Base-by-base conservation (phyloP, 2,797 vertebrate genomes). In the Salarias fasciatus region DNA sequence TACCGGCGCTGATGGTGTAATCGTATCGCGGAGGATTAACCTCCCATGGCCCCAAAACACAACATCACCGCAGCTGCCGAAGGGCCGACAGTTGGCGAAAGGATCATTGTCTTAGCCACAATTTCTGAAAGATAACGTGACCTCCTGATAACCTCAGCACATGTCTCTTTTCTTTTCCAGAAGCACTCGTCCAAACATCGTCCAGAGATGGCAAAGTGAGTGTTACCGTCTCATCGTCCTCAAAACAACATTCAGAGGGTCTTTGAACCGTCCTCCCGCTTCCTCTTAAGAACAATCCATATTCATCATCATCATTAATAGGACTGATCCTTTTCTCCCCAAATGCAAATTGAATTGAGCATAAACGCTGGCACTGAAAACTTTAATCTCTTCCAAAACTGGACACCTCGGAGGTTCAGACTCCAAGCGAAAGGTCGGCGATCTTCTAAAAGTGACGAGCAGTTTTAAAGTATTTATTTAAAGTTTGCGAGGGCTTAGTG, bases 171-270 rank as follows among this genome's bases (percentile, higher is more conserved):
- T 18, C 18, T 72, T 35, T 45, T 46, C 55, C 33, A 49, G 53
- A 75, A 91, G 87, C 72, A 72, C 9, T 8, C 31, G 10, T 24
- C 28, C 0, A 8, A 48, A 58, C 4, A 73, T 44, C 52, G 5
- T 48, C 33, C 36, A 71, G 61, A 83, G 38, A 93, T 93, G 92
- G 65, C 89, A 75, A 92, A 90, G 92, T 93, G 79, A 91, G 90
- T 86, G 5, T 28, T 43, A 4, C 30, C 57, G 37, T 11, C 5
- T 36, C 54, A 13, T 1, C 36, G 3, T 15, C 1, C 5, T 38
- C 37, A 24, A 37, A 9, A n/a, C 3, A 24, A 24, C 18, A 24
- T 24, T 24, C 18, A 24, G 3, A 24, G 24, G 18, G 18, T 24
- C 18, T 24, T 24, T 24, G 24, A 24, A 24, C 36, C 10, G 8